These are phyloP conservation scores for Leptinotarsa haldemani DNA, from an alignment of 2,888 invertebrate species.

Conservation along the genomic window DNA sequence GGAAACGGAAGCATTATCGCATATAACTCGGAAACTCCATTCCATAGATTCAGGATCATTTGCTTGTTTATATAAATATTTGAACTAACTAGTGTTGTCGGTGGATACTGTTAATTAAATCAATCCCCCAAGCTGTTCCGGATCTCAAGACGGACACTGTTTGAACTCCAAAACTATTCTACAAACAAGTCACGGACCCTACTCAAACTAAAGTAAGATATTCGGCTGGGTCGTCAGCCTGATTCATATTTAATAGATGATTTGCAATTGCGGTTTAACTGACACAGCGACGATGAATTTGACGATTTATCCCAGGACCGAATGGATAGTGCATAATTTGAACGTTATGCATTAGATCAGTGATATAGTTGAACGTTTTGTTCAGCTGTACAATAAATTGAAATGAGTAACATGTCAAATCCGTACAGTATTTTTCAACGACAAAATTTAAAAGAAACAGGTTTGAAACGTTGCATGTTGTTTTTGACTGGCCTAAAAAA, in stretches of 20 bases:
- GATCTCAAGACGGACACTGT: slow-evolving; percentile 34
- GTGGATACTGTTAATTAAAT: slow-evolving; percentile 35
- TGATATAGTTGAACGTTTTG: neutral
- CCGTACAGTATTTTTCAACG: too few species aligned
- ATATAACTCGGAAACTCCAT: neutral
- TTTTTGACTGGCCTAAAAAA: too few species aligned
- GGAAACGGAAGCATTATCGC: too few species aligned
- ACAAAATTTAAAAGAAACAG: too few species aligned
- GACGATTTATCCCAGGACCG: neutral
- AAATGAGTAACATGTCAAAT: too few species aligned
- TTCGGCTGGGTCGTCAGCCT: slow-evolving; percentile 12
- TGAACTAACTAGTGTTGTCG: slow-evolving; percentile 11
- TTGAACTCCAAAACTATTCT: slow-evolving; percentile 35
- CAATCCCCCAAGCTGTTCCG: slow-evolving; percentile 27
- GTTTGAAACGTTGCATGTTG: too few species aligned
- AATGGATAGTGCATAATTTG: neutral
- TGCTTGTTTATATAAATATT: slow-evolving; percentile 23
- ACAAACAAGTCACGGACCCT: slow-evolving; percentile 34
- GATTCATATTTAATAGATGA: slow-evolving; percentile 22
- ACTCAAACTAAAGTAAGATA: slow-evolving; percentile 30
- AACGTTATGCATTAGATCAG: neutral
- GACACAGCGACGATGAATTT: neutral
- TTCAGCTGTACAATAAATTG: neutral
- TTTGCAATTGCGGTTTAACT: slow-evolving; percentile 5
- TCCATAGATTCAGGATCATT: neutral